Base-by-base conservation (phyloP, 2,888 invertebrate species). In the Pardosa pseudoannulata region DNA sequence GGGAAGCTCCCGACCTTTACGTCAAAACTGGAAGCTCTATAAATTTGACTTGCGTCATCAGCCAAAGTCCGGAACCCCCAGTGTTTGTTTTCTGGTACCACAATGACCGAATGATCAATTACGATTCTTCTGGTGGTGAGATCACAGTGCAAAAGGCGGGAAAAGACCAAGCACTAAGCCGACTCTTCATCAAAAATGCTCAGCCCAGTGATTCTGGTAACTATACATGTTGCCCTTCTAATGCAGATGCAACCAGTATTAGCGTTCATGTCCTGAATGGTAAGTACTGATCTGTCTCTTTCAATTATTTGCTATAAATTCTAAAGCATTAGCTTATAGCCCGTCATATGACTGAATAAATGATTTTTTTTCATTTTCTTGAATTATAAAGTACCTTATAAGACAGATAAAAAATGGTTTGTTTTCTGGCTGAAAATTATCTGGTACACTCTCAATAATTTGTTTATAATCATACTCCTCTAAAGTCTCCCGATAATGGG, bases 71-170 rank as follows among this genome's bases (percentile, higher is more conserved):
- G 79, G 96, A 95, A 91, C 97, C 96, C 90, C 97, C 97, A 89
- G 96, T 96, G 93, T 97, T 96, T 93, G 96, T 97, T 91, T 97
- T 97, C 93, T 97, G 97, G 97, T 97, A 96, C 93, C 97, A 97
- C 93, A 96, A 97, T 93, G 95, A 95, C 92, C 95, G 96, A 91
- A 96, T 97, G 95, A 96, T 97, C 93, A 97, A 97, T 94, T 97
- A 96, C 93, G 96, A 97, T 50, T 85, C 88, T 3, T 76, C 88
- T 90, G 94, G 96, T 91, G 92, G 91, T 75, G 96, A 96, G 73
- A 96, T 97, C 91, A 96, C 95, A 91, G 96, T 97, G 91, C 94
- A 95, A 91, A 96, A 96, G 89, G 96, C 96, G 89, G 94, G 95
- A 91, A 95, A 96, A 73, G 94, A 95, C 91, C 94, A 95, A 78